Percentiles rank a stretch among this genome's conserved stretches.
Evolutionary conservation across 2,113 vertebrate species (phyloP).

Genomic region (Pollimyrus isidori): DNA sequence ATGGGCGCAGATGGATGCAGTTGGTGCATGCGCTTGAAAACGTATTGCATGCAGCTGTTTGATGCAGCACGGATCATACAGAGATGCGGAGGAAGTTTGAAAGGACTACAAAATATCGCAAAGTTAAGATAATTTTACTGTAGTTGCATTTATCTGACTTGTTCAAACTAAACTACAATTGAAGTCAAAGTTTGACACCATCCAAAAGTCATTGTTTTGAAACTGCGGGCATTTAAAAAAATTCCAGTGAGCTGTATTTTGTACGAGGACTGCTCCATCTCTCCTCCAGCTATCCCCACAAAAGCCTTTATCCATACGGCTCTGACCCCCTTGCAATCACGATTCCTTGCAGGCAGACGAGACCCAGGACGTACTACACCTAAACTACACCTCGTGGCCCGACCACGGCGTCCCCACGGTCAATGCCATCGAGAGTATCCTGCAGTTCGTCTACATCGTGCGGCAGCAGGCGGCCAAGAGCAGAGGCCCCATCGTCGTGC

Average conservation of each 20-base stretch:
- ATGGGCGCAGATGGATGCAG: neutral
- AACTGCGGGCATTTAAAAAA: neutral
- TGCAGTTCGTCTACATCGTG: slow-evolving; percentile 88
- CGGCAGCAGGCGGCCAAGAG: slow-evolving; percentile 77
- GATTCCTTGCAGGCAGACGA: slow-evolving; percentile 72
- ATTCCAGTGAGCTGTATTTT: neutral
- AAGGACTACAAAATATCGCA: neutral
- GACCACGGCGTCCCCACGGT: slow-evolving; percentile 89
- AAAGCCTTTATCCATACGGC: neutral
- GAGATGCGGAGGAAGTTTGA: neutral
- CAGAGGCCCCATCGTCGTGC: slow-evolving; percentile 79
- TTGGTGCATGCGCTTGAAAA: neutral
- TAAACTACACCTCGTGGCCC: slow-evolving; percentile 94
- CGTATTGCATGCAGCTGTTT: neutral
- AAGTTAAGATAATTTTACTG: neutral
- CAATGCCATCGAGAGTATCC: slow-evolving; percentile 84
- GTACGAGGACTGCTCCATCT: neutral
- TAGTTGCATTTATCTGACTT: neutral
- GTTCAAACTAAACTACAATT: neutral
- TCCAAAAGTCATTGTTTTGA: neutral
- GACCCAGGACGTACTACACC: slow-evolving; percentile 78
- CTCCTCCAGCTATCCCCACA: neutral
- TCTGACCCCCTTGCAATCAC: neutral
- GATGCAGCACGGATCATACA: neutral
- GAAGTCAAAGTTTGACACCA: neutral